Evolutionary conservation across 1,140 invertebrate species (phyloP).

Genomic region (Drosophila carrolli): DNA sequence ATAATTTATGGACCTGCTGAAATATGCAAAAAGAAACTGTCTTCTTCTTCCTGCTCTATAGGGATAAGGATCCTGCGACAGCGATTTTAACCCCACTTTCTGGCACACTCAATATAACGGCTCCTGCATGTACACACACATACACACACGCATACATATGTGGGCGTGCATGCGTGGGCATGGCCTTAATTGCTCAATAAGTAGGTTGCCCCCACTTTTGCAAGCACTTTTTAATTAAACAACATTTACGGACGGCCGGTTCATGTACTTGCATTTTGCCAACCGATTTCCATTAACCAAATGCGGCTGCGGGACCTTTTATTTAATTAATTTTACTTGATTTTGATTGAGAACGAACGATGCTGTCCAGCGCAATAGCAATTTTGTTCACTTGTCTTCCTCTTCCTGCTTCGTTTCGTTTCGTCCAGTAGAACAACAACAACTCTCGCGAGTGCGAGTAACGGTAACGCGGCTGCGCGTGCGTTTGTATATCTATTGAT

Average conservation of each 20-base stretch:
- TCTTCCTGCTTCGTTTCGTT: conserved; percentile 46
- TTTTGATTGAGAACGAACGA: conserved; percentile 53
- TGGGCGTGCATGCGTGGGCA: conserved; percentile 49
- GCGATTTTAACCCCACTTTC: conserved; percentile 19
- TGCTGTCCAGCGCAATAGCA: conserved; percentile 77
- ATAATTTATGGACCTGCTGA: not conserved
- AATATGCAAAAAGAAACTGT: conserved; percentile 20
- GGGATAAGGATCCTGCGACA: conserved; percentile 11
- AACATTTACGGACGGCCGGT: conserved; percentile 31
- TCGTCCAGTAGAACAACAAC: conserved; percentile 35
- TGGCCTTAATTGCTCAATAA: conserved; percentile 74
- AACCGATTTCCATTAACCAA: not conserved
- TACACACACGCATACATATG: conserved; percentile 16
- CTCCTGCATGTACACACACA: conserved; percentile 19
- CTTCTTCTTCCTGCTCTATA: conserved; percentile 3
- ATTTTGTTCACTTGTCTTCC: conserved; percentile 75
- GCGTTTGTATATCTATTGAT: conserved; percentile 75
- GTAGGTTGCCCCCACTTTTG: conserved; percentile 53
- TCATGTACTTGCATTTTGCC: conserved; percentile 22
- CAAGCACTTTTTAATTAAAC: conserved; percentile 61
- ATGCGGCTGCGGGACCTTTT: conserved; percentile 1
- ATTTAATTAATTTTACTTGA: conserved; percentile 7
- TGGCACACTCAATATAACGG: conserved; percentile 18
- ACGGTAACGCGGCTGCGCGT: conserved; percentile 39
- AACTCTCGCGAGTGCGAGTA: conserved; percentile 6